Evolutionary conservation across 37 sponge, comb jelly and placozoan species (phyloP).

Genomic region (Geodia barretti): DNA sequence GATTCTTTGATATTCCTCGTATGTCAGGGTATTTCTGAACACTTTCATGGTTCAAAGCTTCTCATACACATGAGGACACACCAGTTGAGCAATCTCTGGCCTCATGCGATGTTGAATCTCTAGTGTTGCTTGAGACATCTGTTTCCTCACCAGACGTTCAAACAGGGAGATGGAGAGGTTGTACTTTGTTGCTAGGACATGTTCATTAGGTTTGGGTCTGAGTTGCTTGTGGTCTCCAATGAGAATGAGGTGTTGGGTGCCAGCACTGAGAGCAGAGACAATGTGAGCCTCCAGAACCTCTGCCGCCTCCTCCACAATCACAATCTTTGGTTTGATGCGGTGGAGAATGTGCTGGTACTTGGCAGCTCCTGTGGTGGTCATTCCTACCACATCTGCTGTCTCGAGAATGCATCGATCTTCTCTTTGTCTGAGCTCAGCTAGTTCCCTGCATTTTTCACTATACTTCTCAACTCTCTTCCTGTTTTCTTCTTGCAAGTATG

Average conservation of each 20-base stretch:
- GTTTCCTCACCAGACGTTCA: slow-evolving; percentile 74
- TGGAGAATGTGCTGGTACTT: slow-evolving; percentile 80
- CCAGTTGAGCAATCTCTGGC: slow-evolving; percentile 82
- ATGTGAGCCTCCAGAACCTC: slow-evolving; percentile 93
- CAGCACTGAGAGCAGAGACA: slow-evolving; percentile 75
- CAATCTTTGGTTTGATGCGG: slow-evolving; percentile 76
- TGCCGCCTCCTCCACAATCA: slow-evolving; percentile 94
- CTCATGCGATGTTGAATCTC: slow-evolving; percentile 90
- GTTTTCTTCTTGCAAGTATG: not conserved
- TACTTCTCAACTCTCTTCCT: slow-evolving; percentile 8
- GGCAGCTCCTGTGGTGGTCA: slow-evolving; percentile 96
- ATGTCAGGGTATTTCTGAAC: slow-evolving; percentile 61
- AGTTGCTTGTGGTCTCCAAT: slow-evolving; percentile 98
- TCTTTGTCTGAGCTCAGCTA: slow-evolving; percentile 13
- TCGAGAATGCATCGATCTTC: slow-evolving; percentile 44
- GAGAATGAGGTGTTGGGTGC: slow-evolving; percentile 87
- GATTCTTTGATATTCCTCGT: slow-evolving; percentile 59
- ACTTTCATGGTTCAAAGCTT: slow-evolving; percentile 63
- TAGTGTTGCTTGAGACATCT: slow-evolving; percentile 77
- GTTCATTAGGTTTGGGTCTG: slow-evolving; percentile 83
- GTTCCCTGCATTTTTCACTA: slow-evolving; percentile 13
- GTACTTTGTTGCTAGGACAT: slow-evolving; percentile 70
- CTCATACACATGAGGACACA: slow-evolving; percentile 78
- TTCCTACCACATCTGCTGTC: slow-evolving; percentile 78
- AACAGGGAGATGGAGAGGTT: slow-evolving; percentile 90